Conservation (phyloP, 2,797 vertebrate species). For the Somateria mollissima region DNA sequence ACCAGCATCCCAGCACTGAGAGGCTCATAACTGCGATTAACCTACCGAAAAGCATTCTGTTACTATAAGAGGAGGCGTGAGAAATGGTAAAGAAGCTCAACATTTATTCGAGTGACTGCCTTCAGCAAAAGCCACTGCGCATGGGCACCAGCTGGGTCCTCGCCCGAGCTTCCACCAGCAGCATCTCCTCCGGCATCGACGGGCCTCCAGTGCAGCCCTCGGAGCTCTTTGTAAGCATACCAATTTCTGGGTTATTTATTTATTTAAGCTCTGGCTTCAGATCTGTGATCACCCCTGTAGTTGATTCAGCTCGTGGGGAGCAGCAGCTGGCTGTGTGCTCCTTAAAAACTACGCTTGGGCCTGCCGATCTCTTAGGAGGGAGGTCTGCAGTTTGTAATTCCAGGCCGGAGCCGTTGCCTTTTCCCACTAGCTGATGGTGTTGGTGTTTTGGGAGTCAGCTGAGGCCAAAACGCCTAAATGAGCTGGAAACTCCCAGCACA, state of each 20-base stretch:
- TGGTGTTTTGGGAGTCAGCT: background rate
- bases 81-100: background rate
- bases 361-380: too few species aligned
- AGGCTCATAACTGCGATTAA: background rate
- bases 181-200: fast-evolving
- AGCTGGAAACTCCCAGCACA: background rate
- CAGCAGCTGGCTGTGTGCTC: background rate
- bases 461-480: background rate
- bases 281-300: fast-evolving
- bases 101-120: background rate
- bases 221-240: fast-evolving
- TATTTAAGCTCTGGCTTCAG: background rate
- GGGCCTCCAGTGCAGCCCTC: fast-evolving
- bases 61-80: background rate
- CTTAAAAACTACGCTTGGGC: background rate
- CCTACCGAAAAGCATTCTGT: background rate
- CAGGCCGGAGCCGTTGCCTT: background rate
- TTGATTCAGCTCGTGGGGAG: background rate
- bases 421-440: background rate
- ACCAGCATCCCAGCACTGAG: background rate
- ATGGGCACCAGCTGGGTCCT: background rate
- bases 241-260: background rate
- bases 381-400: background rate
- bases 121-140: background rate
- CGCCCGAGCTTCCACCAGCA: background rate